These are phyloP conservation scores for Drepanosiphum platanoidis DNA, from an alignment of 2,888 invertebrate genomes.

Conservation along the genomic window DNA sequence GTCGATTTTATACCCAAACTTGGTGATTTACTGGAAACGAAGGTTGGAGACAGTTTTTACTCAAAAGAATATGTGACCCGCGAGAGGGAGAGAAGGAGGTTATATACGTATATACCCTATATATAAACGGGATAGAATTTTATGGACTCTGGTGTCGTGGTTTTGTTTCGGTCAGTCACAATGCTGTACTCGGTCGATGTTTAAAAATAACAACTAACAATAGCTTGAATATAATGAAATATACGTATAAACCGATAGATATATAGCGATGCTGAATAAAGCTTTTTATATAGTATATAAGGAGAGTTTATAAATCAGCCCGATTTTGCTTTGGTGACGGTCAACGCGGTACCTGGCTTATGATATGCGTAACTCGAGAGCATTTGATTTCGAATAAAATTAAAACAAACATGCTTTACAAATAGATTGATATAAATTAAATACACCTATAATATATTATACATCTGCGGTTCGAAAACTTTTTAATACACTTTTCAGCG, in stretches of 20 bases:
- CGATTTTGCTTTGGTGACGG: too few species aligned
- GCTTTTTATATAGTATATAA: not conserved
- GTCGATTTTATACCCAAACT: slow-evolving; percentile 29
- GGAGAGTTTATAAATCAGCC: too few species aligned
- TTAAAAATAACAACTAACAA: not conserved
- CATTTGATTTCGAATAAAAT: too few species aligned
- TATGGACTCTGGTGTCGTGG: not conserved
- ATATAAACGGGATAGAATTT: not conserved
- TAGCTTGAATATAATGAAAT: not conserved
- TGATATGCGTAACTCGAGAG: too few species aligned
- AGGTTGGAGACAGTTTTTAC: slow-evolving; percentile 12
- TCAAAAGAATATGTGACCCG: slow-evolving; percentile 21
- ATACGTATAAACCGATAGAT: not conserved
- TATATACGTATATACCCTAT: too few species aligned
- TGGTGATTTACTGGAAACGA: slow-evolving; percentile 42
- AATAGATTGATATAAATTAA: too few species aligned
- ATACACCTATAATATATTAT: too few species aligned
- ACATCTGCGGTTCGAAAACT: too few species aligned
- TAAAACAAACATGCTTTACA: too few species aligned
- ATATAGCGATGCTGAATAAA: not conserved
- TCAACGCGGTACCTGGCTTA: too few species aligned
- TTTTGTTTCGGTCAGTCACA: not conserved
- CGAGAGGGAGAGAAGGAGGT: not conserved
- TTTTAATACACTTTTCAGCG: too few species aligned
- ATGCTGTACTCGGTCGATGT: not conserved